These are phyloP conservation scores for Portunus trituberculatus DNA, from an alignment of 1,140 invertebrate species.

Conservation along the genomic window DNA sequence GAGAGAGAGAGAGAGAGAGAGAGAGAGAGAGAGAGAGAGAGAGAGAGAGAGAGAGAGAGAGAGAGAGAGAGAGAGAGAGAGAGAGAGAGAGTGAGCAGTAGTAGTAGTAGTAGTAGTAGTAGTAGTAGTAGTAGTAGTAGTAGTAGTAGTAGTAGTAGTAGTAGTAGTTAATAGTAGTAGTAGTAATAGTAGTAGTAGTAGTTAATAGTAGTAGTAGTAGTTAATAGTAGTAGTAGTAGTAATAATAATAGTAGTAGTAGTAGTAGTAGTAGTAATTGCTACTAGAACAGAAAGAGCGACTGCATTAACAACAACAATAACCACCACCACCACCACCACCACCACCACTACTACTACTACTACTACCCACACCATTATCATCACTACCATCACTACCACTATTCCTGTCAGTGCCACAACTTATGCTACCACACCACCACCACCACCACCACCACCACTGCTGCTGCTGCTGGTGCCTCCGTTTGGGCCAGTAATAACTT, in stretches of 20 bases:
- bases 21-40: too few species aligned
- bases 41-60: too few species aligned
- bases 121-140: not conserved
- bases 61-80: too few species aligned
- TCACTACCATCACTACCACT: not conserved
- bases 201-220: not conserved
- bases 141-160: not conserved
- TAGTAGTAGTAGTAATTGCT: not conserved
- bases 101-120: too few species aligned
- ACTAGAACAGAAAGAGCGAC: not conserved
- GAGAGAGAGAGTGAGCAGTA: too few species aligned
- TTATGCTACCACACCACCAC: too few species aligned
- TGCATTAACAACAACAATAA: too few species aligned
- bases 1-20: too few species aligned
- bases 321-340: not conserved
- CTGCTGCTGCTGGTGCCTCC: too few species aligned
- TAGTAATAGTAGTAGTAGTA: not conserved
- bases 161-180: not conserved
- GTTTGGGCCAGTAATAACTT: too few species aligned
- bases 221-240: not conserved
- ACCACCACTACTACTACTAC: not conserved
- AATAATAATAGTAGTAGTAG: not conserved
- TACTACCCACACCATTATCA: not conserved
- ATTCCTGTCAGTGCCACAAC: not conserved
- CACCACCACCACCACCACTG: too few species aligned